phyloP scores from a whole-genome alignment of 2,797 vertebrate genomes.

The Enoplosus armatus region DNA sequence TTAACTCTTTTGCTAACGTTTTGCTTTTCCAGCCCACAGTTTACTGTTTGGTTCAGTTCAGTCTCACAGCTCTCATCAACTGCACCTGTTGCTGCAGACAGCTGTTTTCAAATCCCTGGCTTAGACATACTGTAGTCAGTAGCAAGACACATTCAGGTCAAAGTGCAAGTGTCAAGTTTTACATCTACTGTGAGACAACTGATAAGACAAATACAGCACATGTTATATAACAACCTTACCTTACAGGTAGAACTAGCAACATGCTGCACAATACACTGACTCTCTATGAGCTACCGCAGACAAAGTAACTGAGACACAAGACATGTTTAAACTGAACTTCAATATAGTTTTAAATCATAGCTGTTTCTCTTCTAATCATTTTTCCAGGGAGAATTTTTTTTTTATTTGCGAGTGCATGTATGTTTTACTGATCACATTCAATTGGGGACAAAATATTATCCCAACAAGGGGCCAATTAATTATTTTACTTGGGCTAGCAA shows the following conservation, averaged over 20 bases:
- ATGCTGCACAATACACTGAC: neutral
- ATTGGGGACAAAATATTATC: no score
- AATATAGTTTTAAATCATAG: neutral
- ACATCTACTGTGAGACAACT: neutral
- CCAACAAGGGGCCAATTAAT: no score
- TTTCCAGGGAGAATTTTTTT: neutral
- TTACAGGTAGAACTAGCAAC: neutral
- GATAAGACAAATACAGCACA: neutral
- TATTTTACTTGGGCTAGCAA: neutral
- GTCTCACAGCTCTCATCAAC: neutral
- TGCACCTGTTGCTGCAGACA: neutral
- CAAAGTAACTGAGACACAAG: neutral
- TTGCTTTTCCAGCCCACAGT: neutral
- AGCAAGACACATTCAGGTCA: neutral
- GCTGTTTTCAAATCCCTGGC: neutral
- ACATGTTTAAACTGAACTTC: neutral
- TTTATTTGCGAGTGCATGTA: neutral
- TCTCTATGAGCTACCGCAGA: neutral
- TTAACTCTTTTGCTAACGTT: neutral
- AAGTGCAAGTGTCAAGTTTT: conserved; percentile 20
- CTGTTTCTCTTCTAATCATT: neutral
- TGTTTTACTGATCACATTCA: neutral
- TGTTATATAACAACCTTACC: neutral
- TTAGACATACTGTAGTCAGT: neutral
- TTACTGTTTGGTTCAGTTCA: neutral